Evolutionary conservation across 1,140 invertebrate genomes (phyloP).

Genomic region (Agraylea sexmaculata): DNA sequence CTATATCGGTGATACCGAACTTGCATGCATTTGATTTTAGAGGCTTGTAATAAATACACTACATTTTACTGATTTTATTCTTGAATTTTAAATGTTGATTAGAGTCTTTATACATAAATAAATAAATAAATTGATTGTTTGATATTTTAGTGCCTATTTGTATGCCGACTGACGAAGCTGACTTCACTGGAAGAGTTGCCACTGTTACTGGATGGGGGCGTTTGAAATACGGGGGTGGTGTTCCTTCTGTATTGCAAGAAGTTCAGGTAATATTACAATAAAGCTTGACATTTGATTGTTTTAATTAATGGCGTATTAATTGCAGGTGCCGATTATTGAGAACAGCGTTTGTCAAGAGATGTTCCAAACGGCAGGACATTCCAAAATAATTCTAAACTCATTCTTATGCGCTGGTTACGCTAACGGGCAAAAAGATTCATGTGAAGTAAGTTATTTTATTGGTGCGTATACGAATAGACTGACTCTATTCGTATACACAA

Average conservation of each 20-base stretch:
- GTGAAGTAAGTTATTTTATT: conserved; percentile 59
- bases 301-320: too few relatives aligned
- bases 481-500: too few relatives aligned
- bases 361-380: conserved; percentile 81
- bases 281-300: not conserved
- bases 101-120: too few relatives aligned
- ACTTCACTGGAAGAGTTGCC: conserved; percentile 72
- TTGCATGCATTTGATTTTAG: too few relatives aligned
- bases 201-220: conserved; percentile 67
- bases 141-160: conserved; percentile 71
- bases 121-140: not conserved
- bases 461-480: too few relatives aligned
- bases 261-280: conserved; percentile 47
- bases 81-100: too few relatives aligned
- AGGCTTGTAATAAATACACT: too few relatives aligned
- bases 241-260: conserved; percentile 80
- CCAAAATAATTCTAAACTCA: conserved; percentile 74
- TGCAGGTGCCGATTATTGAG: conserved; percentile 75
- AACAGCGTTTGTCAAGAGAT: conserved; percentile 87
- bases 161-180: conserved; percentile 68
- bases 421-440: conserved; percentile 85
- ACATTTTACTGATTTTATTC: too few relatives aligned
- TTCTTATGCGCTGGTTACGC: conserved; percentile 92
- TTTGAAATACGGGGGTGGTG: conserved; percentile 65
- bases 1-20: too few relatives aligned